Conservation (phyloP, 2,113 vertebrate genomes). For the Protomyctophum bolini region DNA sequence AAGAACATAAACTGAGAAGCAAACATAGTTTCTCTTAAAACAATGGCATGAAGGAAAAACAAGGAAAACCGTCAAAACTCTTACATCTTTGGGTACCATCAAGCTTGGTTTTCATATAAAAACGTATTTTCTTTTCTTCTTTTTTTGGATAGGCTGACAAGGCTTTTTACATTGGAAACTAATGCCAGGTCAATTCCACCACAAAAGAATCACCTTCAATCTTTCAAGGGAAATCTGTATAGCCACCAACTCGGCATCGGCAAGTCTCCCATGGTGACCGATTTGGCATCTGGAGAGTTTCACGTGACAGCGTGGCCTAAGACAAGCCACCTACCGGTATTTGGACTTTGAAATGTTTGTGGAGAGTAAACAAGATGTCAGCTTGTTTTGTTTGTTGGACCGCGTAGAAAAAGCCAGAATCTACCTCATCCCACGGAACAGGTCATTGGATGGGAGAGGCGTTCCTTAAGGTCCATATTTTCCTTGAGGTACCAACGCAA, state of each 20-base stretch:
- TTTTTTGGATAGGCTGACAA: slow-evolving; percentile 68
- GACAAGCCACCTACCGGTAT: slow-evolving; percentile 27
- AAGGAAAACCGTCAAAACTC: slow-evolving; percentile 72
- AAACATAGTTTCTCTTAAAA: slow-evolving; percentile 46
- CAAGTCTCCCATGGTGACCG: slow-evolving; percentile 44
- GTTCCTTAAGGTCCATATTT: slow-evolving; percentile 44
- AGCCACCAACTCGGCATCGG: slow-evolving; percentile 39
- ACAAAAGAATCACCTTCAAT: slow-evolving; percentile 25
- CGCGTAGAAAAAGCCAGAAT: slow-evolving; percentile 31
- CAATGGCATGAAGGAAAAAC: slow-evolving; percentile 35
- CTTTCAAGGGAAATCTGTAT: slow-evolving; percentile 20
- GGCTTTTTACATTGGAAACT: slow-evolving; percentile 22
- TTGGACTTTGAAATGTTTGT: slow-evolving; percentile 36
- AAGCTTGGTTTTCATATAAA: slow-evolving; percentile 74
- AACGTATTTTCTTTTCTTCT: neutral
- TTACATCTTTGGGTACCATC: slow-evolving; percentile 79
- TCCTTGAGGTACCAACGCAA: slow-evolving; percentile 29
- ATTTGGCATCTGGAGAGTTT: slow-evolving; percentile 63
- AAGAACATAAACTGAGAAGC: slow-evolving; percentile 44
- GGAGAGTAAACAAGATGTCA: neutral
- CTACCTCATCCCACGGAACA: slow-evolving; percentile 11
- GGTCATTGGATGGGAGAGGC: slow-evolving; percentile 8
- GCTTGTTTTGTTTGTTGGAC: slow-evolving; percentile 10
- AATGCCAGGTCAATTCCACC: slow-evolving; percentile 43
- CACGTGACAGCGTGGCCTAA: slow-evolving; percentile 35